These are phyloP conservation scores for Cynocephalus volans DNA, from an alignment of 2,113 vertebrate species.

Conservation along the genomic window DNA sequence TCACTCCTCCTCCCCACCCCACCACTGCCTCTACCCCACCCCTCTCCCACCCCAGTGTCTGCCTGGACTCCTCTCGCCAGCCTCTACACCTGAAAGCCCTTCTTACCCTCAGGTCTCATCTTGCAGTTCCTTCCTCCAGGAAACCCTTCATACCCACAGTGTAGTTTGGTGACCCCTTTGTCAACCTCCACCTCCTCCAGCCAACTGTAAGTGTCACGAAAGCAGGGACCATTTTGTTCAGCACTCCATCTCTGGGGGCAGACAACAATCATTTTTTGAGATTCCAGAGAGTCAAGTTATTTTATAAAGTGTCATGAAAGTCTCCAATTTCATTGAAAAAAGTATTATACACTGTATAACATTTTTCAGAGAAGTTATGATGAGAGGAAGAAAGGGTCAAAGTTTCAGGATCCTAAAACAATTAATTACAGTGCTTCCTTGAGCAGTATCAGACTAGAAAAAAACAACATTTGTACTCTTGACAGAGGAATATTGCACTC, in stretches of 20 bases:
- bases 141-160: neutral
- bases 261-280: neutral
- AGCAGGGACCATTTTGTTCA: neutral
- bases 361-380: neutral
- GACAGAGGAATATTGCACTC: conserved; percentile 39
- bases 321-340: conserved; percentile 14
- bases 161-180: too few species aligned
- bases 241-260: neutral
- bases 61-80: neutral
- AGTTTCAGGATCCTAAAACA: neutral
- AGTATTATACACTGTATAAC: neutral
- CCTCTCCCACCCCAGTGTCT: neutral
- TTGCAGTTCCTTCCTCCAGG: neutral
- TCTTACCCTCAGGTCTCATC: neutral
- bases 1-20: neutral
- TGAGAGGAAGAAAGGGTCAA: neutral
- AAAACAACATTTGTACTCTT: neutral
- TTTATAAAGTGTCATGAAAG: conserved; percentile 10
- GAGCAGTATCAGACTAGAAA: neutral
- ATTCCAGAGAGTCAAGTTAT: conserved; percentile 13
- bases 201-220: neutral
- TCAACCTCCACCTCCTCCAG: neutral
- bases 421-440: neutral
- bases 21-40: neutral
- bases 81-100: neutral